phyloP scores from a whole-genome alignment of 1,140 invertebrate species.

The Araneus ventricosus region DNA sequence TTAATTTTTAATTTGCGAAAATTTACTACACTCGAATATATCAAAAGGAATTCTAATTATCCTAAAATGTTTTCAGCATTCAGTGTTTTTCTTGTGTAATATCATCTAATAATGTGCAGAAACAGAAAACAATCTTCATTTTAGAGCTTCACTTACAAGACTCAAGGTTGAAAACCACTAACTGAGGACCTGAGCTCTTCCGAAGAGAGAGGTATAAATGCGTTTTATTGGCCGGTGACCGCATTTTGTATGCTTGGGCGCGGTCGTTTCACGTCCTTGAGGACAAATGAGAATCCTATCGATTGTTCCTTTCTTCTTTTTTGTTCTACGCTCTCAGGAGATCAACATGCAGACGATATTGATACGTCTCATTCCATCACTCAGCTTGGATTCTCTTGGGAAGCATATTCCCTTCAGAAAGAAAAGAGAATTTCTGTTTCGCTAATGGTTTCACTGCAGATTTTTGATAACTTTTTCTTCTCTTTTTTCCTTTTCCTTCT shows the following conservation, averaged over 20 bases:
- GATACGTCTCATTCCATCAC: constrained; percentile 66
- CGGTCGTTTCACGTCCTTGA: constrained; percentile 29
- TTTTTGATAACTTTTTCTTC: background rate
- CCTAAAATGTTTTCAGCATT: no score
- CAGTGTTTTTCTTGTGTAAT: no score
- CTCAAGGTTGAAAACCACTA: background rate
- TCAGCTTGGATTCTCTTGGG: constrained; percentile 8
- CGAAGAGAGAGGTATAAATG: background rate
- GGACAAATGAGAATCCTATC: constrained; percentile 60
- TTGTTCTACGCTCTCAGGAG: constrained; percentile 44
- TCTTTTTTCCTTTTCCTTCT: background rate
- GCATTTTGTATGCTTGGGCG: constrained; percentile 46
- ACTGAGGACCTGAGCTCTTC: background rate
- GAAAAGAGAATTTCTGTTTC: constrained; percentile 10
- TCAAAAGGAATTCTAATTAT: no score
- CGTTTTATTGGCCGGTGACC: constrained; percentile 61
- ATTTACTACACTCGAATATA: no score
- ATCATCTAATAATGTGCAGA: no score
- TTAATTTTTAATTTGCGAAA: no score
- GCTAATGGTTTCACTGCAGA: background rate
- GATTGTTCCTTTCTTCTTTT: background rate
- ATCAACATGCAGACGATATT: constrained; percentile 66
- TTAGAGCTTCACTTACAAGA: background rate
- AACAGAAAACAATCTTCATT: no score
- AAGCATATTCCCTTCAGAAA: background rate